Evolutionary conservation across 2,888 invertebrate species (phyloP).

Genomic region (Seladonia tumulorum): DNA sequence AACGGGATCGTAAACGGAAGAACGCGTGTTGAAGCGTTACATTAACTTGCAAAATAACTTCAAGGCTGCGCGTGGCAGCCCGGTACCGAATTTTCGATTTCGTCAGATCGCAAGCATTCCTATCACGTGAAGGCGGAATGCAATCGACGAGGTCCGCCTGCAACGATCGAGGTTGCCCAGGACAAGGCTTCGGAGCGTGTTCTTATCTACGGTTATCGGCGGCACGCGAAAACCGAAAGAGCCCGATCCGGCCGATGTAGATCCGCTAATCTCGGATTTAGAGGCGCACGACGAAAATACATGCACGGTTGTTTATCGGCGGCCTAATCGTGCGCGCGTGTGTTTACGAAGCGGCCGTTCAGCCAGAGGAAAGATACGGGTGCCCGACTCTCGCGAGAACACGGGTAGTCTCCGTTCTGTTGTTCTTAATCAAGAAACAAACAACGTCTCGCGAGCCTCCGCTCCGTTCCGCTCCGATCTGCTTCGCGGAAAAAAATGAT

Average conservation of each 20-base stretch:
- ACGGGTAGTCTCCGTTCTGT: slow-evolving; percentile 21
- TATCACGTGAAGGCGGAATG: not conserved
- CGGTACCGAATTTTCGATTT: not conserved
- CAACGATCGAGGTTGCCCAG: not conserved
- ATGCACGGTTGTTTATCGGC: slow-evolving; percentile 24
- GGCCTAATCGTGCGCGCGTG: slow-evolving; percentile 21
- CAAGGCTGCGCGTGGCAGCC: not conserved
- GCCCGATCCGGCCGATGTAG: slow-evolving; percentile 5
- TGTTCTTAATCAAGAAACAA: slow-evolving; percentile 41
- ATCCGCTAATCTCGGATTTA: slow-evolving; percentile 32
- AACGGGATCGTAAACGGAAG: not conserved
- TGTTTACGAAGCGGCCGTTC: not conserved
- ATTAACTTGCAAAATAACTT: not conserved
- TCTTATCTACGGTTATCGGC: slow-evolving; percentile 24
- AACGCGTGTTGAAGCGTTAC: not conserved
- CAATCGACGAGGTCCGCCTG: not conserved
- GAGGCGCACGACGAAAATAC: slow-evolving; percentile 45
- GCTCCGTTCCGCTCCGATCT: not conserved
- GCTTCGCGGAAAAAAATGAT: slow-evolving; percentile 32
- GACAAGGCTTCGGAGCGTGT: not conserved
- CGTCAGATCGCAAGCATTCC: not conserved
- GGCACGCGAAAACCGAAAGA: slow-evolving; percentile 7
- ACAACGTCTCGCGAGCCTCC: slow-evolving; percentile 38
- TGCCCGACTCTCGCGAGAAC: slow-evolving; percentile 1
- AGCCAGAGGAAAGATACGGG: slow-evolving; percentile 44